Evolutionary conservation across 2,888 invertebrate genomes (phyloP), one percentile per base, ranked within the genome.

Genomic region (Hypomecis atomaria): DNA sequence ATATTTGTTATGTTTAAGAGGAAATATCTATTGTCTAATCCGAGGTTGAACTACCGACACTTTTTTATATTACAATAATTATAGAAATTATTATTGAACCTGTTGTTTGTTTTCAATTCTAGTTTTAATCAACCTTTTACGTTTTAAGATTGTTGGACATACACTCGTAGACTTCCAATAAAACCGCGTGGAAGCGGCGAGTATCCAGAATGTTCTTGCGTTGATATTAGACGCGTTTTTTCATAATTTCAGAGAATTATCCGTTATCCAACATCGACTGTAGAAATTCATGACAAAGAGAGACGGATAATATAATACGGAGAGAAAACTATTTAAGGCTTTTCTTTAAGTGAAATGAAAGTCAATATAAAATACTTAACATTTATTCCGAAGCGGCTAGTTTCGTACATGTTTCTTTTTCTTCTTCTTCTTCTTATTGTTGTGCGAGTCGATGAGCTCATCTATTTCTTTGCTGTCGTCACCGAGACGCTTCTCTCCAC

Each of bases 41-140:
- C 92, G 90, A 89, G 89, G 92, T 92, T 91, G 90, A 90, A 91
- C 87, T 89, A 92, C 88, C 91, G 86, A 92, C 92, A 93, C 93
- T 93, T 93, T 93, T 93, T 93, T 93, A 93, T 93, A 93, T 92
- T 92, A 93, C 92, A 90, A 93, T 93, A 93, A 93, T 93, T 93
- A 93, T 93, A 93, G 93, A 93, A 92, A 93, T 93, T 93, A 93
- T 93, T 93, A 93, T 93, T 93, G 93, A 93, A 81, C 66, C 54
- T 69, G 76, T 82, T 73, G 84, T 89, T 88, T 80, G 84, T 67
- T 83, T 82, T 40, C 40, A 38, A 38, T 3, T n/a, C 1, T 40
- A 7, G 40, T 40, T 40, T 40, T 40, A 9, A 6, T 40, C 40
- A 6, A 10, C 40, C n/a, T n/a, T n/a, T n/a, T n/a, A n/a, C n/a